Conservation (phyloP, 2,113 vertebrate genomes). For the Blennius ocellaris region DNA sequence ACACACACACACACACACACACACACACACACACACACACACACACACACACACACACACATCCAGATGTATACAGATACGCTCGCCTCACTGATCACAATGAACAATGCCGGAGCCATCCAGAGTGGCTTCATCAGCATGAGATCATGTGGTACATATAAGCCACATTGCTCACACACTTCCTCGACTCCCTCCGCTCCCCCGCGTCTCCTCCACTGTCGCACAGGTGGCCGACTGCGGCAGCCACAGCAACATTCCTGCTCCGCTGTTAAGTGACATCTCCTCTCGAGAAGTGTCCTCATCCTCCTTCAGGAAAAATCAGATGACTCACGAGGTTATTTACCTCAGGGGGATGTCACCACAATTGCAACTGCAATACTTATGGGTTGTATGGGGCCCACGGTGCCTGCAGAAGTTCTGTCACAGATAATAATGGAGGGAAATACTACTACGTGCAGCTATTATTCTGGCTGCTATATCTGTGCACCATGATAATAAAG, state of each 20-base stretch:
- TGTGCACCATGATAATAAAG: no score
- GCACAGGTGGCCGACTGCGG: conserved; percentile 69
- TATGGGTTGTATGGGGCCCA: background rate
- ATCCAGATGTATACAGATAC: conserved; percentile 15
- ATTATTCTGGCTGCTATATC: no score
- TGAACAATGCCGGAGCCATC: conserved; percentile 75
- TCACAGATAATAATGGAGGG: background rate
- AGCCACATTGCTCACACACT: conserved; percentile 63
- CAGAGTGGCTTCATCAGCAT: conserved; percentile 70
- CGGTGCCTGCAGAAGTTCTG: no score
- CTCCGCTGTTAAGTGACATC: conserved; percentile 76
- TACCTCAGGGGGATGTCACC: conserved; percentile 37
- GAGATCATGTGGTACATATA: conserved; percentile 75
- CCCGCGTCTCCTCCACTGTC: background rate
- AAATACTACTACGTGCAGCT: background rate
- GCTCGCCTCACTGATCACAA: conserved; percentile 61
- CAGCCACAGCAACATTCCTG: conserved; percentile 65
- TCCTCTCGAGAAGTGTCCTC: conserved; percentile 67
- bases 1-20: conserved; percentile 23
- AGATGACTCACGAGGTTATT: conserved; percentile 63
- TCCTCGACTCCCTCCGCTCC: conserved; percentile 43
- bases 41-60: conserved; percentile 15
- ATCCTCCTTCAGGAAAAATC: conserved; percentile 66
- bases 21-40: conserved; percentile 10
- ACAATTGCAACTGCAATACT: conserved; percentile 25